Evolutionary conservation across 2,888 invertebrate genomes (phyloP).

Genomic region (Pandemis heparana): DNA sequence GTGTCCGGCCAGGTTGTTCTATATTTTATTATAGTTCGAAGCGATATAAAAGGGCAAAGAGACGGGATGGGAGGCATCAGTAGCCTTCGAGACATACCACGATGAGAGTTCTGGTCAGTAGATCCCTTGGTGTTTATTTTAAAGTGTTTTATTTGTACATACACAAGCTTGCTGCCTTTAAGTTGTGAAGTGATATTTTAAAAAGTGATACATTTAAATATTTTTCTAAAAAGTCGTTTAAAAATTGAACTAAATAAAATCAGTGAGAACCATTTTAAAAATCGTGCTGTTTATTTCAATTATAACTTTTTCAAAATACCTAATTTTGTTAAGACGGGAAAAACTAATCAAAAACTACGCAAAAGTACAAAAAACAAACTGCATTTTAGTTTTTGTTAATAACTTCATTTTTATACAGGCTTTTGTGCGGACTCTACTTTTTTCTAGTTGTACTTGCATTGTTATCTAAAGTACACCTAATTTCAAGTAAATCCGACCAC

Average conservation of each 20-base stretch:
- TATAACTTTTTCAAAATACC: too few species aligned
- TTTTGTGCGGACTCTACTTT: too few species aligned
- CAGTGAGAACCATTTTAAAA: constrained; percentile 9
- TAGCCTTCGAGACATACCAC: constrained; percentile 45
- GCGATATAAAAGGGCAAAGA: constrained; percentile 44
- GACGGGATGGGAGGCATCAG: constrained; percentile 43
- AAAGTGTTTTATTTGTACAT: neutral
- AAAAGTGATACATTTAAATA: neutral
- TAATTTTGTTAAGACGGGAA: too few species aligned
- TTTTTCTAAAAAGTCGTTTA: neutral
- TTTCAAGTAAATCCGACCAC: too few species aligned
- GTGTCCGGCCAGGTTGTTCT: constrained; percentile 56
- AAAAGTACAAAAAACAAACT: too few species aligned
- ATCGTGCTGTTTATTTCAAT: too few species aligned
- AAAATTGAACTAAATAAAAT: neutral
- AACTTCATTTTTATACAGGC: too few species aligned
- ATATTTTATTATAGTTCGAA: constrained; percentile 29
- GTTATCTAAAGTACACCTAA: too few species aligned
- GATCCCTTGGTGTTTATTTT: constrained; percentile 16
- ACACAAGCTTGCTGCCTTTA: neutral
- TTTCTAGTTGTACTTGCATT: too few species aligned
- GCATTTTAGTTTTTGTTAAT: too few species aligned
- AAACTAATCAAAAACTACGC: too few species aligned
- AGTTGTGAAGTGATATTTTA: neutral
- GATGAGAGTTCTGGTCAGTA: constrained; percentile 48